These are phyloP conservation scores for Oreotragus oreotragus DNA, from an alignment of 2,113 vertebrate genomes.

Conservation along the genomic window DNA sequence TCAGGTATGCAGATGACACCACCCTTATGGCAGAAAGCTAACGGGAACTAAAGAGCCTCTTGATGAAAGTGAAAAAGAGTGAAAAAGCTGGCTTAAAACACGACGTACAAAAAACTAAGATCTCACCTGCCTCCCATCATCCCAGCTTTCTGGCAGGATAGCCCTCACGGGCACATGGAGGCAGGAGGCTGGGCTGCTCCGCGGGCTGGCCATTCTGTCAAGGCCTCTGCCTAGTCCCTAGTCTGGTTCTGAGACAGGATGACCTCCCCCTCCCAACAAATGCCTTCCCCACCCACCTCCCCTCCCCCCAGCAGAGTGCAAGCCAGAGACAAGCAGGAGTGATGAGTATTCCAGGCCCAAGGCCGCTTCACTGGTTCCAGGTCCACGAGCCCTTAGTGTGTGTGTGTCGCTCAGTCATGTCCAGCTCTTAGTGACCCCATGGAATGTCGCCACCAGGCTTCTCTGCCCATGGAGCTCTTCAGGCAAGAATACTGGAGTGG, in stretches of 20 bases:
- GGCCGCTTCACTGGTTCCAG: too few species aligned
- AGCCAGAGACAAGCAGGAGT: rapidly evolving
- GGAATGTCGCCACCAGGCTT: too few species aligned
- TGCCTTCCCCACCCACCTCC: background rate
- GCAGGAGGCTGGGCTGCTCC: background rate
- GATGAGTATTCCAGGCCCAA: background rate
- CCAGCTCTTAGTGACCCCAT: too few species aligned
- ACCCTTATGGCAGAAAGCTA: background rate
- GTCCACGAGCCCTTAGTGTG: too few species aligned
- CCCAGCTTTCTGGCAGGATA: too few species aligned
- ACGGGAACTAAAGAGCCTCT: background rate
- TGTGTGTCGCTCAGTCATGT: too few species aligned
- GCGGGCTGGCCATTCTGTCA: rapidly evolving
- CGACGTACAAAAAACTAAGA: background rate
- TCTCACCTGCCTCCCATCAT: too few species aligned
- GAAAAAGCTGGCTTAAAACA: background rate
- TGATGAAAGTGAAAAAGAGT: background rate
- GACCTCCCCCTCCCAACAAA: rapidly evolving
- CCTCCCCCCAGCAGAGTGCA: background rate
- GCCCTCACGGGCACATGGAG: background rate
- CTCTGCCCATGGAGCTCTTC: too few species aligned
- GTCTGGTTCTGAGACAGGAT: background rate
- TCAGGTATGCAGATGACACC: background rate
- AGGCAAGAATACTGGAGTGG: too few species aligned
- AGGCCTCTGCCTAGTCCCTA: background rate